These are phyloP conservation scores for Platanista minor DNA, from an alignment of 2,113 vertebrate genomes.

Conservation along the genomic window DNA sequence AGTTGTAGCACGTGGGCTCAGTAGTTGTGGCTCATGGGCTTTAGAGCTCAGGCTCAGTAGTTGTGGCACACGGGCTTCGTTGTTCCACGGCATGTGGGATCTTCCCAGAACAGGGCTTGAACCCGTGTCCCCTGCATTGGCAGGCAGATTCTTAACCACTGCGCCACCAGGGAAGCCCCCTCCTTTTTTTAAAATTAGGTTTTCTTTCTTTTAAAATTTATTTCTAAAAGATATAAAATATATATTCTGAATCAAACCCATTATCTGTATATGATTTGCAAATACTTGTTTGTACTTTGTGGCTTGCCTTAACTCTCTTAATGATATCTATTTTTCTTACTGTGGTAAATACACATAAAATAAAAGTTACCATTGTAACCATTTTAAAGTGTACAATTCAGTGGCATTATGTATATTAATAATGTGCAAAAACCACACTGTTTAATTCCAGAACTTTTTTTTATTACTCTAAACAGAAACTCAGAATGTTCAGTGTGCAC, in stretches of 20 bases:
- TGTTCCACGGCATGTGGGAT: no score
- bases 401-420: background rate
- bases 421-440: background rate
- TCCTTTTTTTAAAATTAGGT: background rate
- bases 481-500: background rate
- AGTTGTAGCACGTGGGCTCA: no score
- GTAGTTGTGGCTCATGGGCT: no score
- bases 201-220: background rate
- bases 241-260: background rate
- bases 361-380: background rate
- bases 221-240: background rate
- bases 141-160: no score
- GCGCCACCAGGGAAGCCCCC: background rate
- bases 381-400: background rate
- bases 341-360: background rate
- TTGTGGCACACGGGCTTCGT: no score
- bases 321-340: background rate
- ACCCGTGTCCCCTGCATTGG: no score
- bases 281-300: background rate
- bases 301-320: background rate
- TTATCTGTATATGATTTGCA: background rate
- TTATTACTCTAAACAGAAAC: background rate
- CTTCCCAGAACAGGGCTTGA: no score
- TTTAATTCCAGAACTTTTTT: background rate
- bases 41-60: no score